phyloP scores from a whole-genome alignment of 2,797 vertebrate species.

The Odontamblyopus lacepedii region DNA sequence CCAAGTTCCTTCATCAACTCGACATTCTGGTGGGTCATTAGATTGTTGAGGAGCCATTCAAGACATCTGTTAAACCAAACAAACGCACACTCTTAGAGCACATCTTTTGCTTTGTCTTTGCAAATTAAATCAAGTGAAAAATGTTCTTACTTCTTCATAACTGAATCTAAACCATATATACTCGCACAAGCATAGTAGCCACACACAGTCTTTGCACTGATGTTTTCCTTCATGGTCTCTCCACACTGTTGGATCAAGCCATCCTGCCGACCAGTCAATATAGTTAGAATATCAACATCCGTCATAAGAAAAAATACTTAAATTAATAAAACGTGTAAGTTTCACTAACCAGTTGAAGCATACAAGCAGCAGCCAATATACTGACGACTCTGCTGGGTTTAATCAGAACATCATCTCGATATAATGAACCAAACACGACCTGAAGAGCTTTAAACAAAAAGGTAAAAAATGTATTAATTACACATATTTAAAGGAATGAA shows the following conservation, averaged over 20 bases:
- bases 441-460: conserved; percentile 83
- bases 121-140: background rate
- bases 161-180: conserved; percentile 92
- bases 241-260: conserved; percentile 96
- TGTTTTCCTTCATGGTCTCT: conserved; percentile 99
- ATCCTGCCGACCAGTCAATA: conserved; percentile 76
- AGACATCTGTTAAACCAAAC: conserved; percentile 83
- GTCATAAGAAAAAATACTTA: background rate
- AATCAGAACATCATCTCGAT: conserved; percentile 95
- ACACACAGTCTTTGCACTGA: conserved; percentile 91
- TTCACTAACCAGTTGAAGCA: conserved; percentile 93
- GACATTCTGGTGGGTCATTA: conserved; percentile 97
- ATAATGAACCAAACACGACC: conserved; percentile 95
- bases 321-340: background rate
- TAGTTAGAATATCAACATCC: background rate
- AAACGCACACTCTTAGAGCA: conserved; percentile 16
- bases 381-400: conserved; percentile 93
- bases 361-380: conserved; percentile 93
- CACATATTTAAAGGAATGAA: background rate
- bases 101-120: background rate
- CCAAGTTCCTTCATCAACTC: conserved; percentile 96
- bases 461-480: background rate
- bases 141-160: conserved; percentile 91
- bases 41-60: conserved; percentile 97
- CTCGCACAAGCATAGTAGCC: conserved; percentile 89